These are phyloP conservation scores for Vidua macroura DNA, from an alignment of 2,113 vertebrate genomes.

Conservation along the genomic window DNA sequence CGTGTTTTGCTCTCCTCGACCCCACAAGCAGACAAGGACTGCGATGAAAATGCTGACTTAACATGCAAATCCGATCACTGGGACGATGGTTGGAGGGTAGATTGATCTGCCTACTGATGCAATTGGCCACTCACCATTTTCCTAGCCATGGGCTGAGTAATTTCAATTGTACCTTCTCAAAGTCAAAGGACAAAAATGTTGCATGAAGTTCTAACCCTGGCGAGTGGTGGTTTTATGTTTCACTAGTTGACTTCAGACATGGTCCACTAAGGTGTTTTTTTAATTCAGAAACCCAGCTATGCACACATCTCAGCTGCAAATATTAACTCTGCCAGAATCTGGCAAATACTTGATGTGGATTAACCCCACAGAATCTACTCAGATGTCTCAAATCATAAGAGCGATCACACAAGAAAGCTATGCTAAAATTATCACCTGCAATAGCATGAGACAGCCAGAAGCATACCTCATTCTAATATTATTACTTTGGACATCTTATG, in stretches of 20 bases:
- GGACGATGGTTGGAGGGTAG: not conserved
- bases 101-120: conserved; percentile 58
- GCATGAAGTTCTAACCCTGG: not conserved
- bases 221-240: not conserved
- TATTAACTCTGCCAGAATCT: conserved; percentile 36
- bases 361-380: not conserved
- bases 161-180: conserved; percentile 30
- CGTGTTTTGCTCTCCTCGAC: not conserved
- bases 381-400: not conserved
- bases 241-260: not conserved
- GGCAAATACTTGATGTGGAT: not conserved
- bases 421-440: not conserved
- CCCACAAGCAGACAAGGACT: not conserved
- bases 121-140: conserved; percentile 26
- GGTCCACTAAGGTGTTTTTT: conserved; percentile 10
- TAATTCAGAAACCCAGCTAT: conserved; percentile 5
- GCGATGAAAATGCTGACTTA: conserved; percentile 36
- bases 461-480: not conserved
- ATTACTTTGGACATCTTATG: not conserved
- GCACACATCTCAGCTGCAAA: conserved; percentile 14
- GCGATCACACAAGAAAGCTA: not conserved
- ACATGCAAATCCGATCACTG: not conserved
- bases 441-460: not conserved
- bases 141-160: conserved; percentile 60
- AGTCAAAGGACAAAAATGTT: conserved; percentile 31